Percentiles rank a stretch among this genome's conserved stretches.
phyloP scores from a whole-genome alignment of 1,140 invertebrate species.

The Leptonema lineaticorne region DNA sequence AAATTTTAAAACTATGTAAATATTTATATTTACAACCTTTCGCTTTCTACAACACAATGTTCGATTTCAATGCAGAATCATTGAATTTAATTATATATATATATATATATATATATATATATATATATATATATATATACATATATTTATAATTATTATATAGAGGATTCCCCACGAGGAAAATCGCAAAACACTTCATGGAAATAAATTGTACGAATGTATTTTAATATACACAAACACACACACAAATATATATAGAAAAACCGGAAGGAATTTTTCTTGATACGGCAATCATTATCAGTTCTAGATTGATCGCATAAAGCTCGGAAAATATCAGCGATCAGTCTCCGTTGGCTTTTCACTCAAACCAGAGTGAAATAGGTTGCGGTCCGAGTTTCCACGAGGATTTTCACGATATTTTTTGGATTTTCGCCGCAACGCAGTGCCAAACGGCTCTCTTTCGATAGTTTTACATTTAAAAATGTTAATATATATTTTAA shows the following conservation, averaged over 20 bases:
- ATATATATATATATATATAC: background rate
- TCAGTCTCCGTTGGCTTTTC: slow-evolving; percentile 5
- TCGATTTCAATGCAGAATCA: no score
- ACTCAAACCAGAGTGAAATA: background rate
- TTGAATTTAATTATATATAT: background rate
- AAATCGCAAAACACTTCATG: no score
- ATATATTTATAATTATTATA: background rate
- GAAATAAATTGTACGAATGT: no score
- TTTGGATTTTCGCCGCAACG: slow-evolving; percentile 6
- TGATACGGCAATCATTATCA: background rate
- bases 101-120: background rate
- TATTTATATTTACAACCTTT: no score
- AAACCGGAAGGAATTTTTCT: background rate
- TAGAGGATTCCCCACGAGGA: no score
- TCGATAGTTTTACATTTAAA: slow-evolving; percentile 7
- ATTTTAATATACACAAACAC: background rate
- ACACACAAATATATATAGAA: background rate
- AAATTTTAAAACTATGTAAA: no score
- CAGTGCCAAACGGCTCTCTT: background rate
- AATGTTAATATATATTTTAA: slow-evolving; percentile 7
- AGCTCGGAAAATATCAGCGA: background rate
- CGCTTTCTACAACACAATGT: no score
- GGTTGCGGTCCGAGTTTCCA: slow-evolving; percentile 9
- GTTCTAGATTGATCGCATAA: background rate
- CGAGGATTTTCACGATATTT: background rate